phyloP scores from a whole-genome alignment of 1,140 invertebrate genomes.

The Neodiprion pinetum region DNA sequence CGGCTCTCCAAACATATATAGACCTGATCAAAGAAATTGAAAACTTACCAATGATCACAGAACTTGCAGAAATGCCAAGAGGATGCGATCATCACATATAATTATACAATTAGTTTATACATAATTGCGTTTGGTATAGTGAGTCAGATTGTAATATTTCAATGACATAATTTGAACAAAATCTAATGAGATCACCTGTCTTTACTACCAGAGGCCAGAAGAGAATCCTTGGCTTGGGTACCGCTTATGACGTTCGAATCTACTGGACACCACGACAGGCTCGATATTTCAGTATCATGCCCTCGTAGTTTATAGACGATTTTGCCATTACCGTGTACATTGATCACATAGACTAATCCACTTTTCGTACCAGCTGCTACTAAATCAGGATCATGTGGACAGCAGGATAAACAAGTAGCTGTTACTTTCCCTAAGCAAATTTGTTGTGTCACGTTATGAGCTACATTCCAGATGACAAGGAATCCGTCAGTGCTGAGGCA shows the following conservation, averaged over 20 bases:
- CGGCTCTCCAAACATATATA: slow-evolving; percentile 66
- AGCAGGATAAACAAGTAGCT: slow-evolving; percentile 66
- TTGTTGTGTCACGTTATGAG: slow-evolving; percentile 59
- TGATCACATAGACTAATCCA: slow-evolving; percentile 69
- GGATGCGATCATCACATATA: background rate
- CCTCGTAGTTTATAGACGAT: slow-evolving; percentile 72
- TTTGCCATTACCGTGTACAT: slow-evolving; percentile 65
- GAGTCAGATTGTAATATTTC: no score
- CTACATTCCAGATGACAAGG: slow-evolving; percentile 71
- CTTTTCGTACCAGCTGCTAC: slow-evolving; percentile 72
- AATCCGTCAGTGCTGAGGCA: slow-evolving; percentile 66
- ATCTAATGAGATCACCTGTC: slow-evolving; percentile 49
- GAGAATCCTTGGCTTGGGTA: slow-evolving; percentile 49
- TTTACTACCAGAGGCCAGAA: slow-evolving; percentile 64
- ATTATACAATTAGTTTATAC: slow-evolving; percentile 14
- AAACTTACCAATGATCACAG: background rate
- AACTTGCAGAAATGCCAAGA: no score
- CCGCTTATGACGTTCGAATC: slow-evolving; percentile 60
- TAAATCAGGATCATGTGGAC: slow-evolving; percentile 67
- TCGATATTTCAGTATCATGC: slow-evolving; percentile 75
- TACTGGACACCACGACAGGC: slow-evolving; percentile 77
- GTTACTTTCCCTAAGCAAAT: slow-evolving; percentile 61
- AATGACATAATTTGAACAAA: background rate
- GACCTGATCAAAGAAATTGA: slow-evolving; percentile 39
- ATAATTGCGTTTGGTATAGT: background rate